Conservation (phyloP, 2,888 invertebrate species). For the Prosopocoilus inquinatus region DNA sequence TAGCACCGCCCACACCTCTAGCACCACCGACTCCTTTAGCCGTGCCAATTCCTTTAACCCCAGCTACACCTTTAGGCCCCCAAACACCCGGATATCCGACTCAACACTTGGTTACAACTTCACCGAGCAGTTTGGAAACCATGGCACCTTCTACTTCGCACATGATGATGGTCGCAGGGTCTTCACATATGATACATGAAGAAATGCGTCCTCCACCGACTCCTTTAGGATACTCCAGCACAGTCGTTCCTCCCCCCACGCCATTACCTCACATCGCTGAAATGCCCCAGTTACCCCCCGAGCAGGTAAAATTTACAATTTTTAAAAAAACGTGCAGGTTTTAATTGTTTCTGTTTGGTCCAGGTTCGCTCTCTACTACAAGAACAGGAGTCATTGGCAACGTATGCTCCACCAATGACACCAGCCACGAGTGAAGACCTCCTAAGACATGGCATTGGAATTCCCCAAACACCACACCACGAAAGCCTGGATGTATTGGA, state of each 20-base stretch:
- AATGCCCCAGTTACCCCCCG: constrained; percentile 64
- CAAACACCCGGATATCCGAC: constrained; percentile 1
- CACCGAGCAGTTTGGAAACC: constrained; percentile 18
- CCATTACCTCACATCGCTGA: constrained; percentile 52
- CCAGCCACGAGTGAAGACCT: constrained; percentile 43
- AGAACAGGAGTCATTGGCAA: constrained; percentile 44
- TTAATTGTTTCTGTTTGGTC: neutral
- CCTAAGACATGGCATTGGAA: constrained; percentile 35
- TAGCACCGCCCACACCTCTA: constrained; percentile 49
- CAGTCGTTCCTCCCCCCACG: constrained; percentile 35
- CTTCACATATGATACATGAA: constrained; percentile 20
- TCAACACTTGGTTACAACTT: constrained; percentile 16
- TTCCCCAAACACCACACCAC: constrained; percentile 39
- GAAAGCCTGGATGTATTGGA: constrained; percentile 38
- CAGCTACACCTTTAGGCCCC: neutral
- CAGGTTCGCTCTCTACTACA: constrained; percentile 47
- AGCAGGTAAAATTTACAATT: constrained; percentile 49
- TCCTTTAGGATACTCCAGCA: constrained; percentile 36
- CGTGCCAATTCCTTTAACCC: neutral
- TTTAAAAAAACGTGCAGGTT: neutral
- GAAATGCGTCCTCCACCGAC: constrained; percentile 52
- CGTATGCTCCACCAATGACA: constrained; percentile 43
- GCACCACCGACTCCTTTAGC: neutral
- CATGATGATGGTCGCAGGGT: constrained; percentile 19
- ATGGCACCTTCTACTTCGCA: constrained; percentile 14